Evolutionary conservation across 2,888 invertebrate species (phyloP).

Genomic region (Fabriciana adippe): DNA sequence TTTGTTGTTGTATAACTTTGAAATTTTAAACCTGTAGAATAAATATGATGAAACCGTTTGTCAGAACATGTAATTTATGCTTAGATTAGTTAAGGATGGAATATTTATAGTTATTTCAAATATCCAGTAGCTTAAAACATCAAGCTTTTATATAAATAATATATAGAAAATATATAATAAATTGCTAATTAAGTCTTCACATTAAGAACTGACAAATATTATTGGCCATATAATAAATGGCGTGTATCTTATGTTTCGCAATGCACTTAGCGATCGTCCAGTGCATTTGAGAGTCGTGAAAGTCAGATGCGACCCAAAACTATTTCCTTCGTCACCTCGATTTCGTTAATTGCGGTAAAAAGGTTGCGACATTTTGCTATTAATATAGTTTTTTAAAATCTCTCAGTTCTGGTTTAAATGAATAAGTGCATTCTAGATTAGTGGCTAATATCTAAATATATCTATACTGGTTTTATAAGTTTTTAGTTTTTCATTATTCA

Average conservation of each 20-base stretch:
- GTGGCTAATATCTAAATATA: too few relatives aligned
- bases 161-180: neutral
- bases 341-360: constrained; percentile 21
- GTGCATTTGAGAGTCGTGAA: constrained; percentile 27
- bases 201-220: constrained; percentile 3
- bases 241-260: neutral
- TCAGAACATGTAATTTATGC: too few relatives aligned
- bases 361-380: neutral
- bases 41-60: too few relatives aligned
- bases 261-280: constrained; percentile 2
- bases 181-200: constrained; percentile 14
- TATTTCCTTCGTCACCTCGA: constrained; percentile 25
- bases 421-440: too few relatives aligned
- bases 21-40: neutral
- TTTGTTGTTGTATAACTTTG: neutral
- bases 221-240: neutral
- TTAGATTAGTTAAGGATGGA: too few relatives aligned
- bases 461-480: too few relatives aligned
- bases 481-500: too few relatives aligned
- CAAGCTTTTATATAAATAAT: neutral
- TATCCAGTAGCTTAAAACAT: too few relatives aligned
- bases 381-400: neutral
- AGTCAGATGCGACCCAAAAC: constrained; percentile 30
- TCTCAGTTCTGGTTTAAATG: neutral
- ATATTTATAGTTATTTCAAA: too few relatives aligned